Evolutionary conservation across 2,797 vertebrate genomes (phyloP), one percentile per base, ranked within the genome.

Genomic region (Cyprinodon diabolis): DNA sequence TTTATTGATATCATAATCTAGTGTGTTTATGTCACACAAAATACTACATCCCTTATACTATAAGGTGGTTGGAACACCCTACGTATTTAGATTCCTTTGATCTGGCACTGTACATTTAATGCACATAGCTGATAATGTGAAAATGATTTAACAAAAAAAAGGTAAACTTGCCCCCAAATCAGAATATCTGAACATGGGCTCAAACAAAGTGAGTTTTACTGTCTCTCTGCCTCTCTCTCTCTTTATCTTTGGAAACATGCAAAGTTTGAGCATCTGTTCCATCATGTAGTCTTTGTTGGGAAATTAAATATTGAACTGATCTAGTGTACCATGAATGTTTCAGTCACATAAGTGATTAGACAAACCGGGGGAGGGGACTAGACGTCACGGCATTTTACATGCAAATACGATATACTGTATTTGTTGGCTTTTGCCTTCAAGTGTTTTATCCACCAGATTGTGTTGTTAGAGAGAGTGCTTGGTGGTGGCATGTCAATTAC

Each of bases 221-320:
- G 91, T 91, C 88, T 48, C 47, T 48, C 47, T 21, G 6, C 6
- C 62, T 65, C 43, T n/a, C 62, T 47, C 17, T 17, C 21, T 40
- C 10, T 48, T 48, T 14, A 11, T 48, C 47, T 69, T 78, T 90
- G 92, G 91, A 87, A 92, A 93, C 92, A 86, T 84, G 88, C 89
- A 92, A 92, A 93, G 91, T 93, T 92, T 89, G 88, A 93, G 91
- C 91, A 92, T 93, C 91, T 93, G 91, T 94, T 93, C 89, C 90
- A 91, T 92, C 90, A 83, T 93, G 93, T 94, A 90, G 89, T 92
- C 89, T 92, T 94, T 94, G 92, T 93, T 91, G 91, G 91, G 92
- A 93, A 94, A 93, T 93, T 91, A 92, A 94, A 93, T 92, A 94
- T 93, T 94, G 91, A 94, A 93, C 89, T 90, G 91, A 94, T 94